phyloP scores from a whole-genome alignment of 2,797 vertebrate species.

The Macroramphosus scolopax region DNA sequence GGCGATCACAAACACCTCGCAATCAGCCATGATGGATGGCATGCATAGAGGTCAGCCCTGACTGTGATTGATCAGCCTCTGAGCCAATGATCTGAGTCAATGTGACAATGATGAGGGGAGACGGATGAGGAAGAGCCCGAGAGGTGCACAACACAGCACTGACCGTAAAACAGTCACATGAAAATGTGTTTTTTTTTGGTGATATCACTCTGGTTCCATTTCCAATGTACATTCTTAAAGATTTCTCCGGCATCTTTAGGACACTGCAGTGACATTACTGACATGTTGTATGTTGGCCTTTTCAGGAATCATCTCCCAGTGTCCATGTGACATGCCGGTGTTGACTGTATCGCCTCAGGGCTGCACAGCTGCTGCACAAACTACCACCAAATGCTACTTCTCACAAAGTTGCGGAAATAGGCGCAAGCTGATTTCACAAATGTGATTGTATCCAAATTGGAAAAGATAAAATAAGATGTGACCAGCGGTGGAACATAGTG shows the following conservation, averaged over 20 bases:
- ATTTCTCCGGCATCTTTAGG: too few species aligned
- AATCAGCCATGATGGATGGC: slow-evolving; percentile 39
- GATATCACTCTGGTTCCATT: neutral
- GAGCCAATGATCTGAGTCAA: slow-evolving; percentile 14
- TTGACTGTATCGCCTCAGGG: slow-evolving; percentile 13
- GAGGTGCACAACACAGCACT: slow-evolving; percentile 16
- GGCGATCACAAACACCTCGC: slow-evolving; percentile 14
- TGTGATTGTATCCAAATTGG: slow-evolving; percentile 9
- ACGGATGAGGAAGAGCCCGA: slow-evolving; percentile 9
- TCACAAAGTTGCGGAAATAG: slow-evolving; percentile 39
- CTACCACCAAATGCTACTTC: slow-evolving; percentile 3
- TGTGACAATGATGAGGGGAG: slow-evolving; percentile 30
- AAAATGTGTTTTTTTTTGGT: neutral
- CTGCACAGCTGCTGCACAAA: slow-evolving; percentile 15
- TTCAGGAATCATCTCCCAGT: slow-evolving; percentile 12
- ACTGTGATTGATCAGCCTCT: slow-evolving; percentile 50
- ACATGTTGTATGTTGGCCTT: slow-evolving; percentile 15
- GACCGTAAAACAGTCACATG: slow-evolving; percentile 22
- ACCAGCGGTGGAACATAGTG: neutral
- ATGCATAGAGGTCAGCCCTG: slow-evolving; percentile 35
- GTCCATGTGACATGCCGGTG: neutral
- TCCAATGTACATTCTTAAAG: neutral
- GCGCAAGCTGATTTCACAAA: slow-evolving; percentile 12
- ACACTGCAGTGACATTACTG: slow-evolving; percentile 4
- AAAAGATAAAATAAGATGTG: too few species aligned